Base-by-base conservation (phyloP, 2,888 invertebrate genomes). In the Melipona beecheii region DNA sequence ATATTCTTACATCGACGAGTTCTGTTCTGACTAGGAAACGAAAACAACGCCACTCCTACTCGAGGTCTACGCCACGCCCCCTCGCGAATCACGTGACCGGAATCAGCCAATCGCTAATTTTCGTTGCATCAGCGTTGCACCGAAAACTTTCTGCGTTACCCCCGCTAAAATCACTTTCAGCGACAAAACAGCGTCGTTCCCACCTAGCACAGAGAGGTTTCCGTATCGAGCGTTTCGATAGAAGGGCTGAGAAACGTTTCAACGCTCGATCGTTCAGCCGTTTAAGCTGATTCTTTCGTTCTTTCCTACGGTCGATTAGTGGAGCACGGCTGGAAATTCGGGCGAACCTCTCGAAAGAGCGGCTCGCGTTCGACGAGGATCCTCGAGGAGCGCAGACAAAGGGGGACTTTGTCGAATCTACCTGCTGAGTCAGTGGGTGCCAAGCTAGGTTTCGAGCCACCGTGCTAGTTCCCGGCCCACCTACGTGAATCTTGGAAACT, bases 371-470 rank as follows among this genome's bases (percentile, higher is more conserved):
- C n/a, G 66, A 31, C 19, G 65, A 75, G 83, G 71, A 82, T 52
- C 21, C 72, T 64, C 58, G 56, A 49, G 24, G 60, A 75, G 27
- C 70, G 56, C 70, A 85, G 80, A 90, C 89, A 90, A 90, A 83
- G 81, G 85, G 43, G 52, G 78, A 84, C 90, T 78, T 83, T 87
- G 86, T 90, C 81, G 81, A 84, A 64, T 73, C 71, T 88, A 90
- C 83, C 90, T 90, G 89, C 83, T 81, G 89, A 86, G 89, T 84
- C 87, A 85, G 83, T 72, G 68, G 43, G 66, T 83, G 84, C 69
- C 75, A 15, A n/a, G 66, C 36, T 24, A 13, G 17, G 19, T 5
- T 27, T 58, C 60, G 65, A 79, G 83, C 69, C 78, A 82, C 81
- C 85, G 81, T 80, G 72, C 70, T 64, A 80, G 15, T 31, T 75